Base-by-base conservation (phyloP, 1,140 invertebrate species). In the Papilio polyxenes region DNA sequence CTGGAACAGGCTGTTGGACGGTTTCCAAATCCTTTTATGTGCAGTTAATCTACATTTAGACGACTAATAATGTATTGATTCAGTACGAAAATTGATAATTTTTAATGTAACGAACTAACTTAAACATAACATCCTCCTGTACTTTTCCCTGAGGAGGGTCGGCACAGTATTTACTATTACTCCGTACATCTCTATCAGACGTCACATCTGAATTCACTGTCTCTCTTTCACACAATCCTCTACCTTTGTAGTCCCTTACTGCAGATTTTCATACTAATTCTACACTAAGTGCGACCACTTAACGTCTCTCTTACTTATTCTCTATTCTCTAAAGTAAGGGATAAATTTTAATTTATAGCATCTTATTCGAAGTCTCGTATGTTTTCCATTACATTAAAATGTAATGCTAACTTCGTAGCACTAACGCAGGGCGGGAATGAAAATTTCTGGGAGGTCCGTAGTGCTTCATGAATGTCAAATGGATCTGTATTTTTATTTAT, bases 1-100 rank as follows among this genome's bases (percentile, higher is more conserved):
- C 23, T 37, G 31, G 23, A 15, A 72, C 65, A 72, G 65, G 31
- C 23, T 4, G 65, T 72, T 72, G 65, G 65, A 72, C 65, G 65
- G 11, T 72, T 13, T 72, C 65, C 65, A 72, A 72, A 72, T 72
- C 65, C 65, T 72, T 72, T 72, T 72, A 72, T 72, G 65, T 72
- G 23, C 65, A 72, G 23, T 72, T 72, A 72, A 72, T 31, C 65
- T 72, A 37, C 31, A 72, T 72, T 72, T 72, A 37, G 65, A 37
- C 31, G 10, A 2, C 4, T 72, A 72, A 72, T 72, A 72, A 72
- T 72, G 65, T 72, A 72, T 72, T 31, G 31, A 72, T 72, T 72
- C 15, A 40, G 13, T 37, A 17, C 31, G 15, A 72, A n/a, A n/a
- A n/a, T n/a, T n/a, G n/a, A n/a, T n/a, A n/a, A 31, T 23, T 65